Base-by-base conservation (phyloP, 2,888 invertebrate species). In the Dasysyrphus albostriatus region DNA sequence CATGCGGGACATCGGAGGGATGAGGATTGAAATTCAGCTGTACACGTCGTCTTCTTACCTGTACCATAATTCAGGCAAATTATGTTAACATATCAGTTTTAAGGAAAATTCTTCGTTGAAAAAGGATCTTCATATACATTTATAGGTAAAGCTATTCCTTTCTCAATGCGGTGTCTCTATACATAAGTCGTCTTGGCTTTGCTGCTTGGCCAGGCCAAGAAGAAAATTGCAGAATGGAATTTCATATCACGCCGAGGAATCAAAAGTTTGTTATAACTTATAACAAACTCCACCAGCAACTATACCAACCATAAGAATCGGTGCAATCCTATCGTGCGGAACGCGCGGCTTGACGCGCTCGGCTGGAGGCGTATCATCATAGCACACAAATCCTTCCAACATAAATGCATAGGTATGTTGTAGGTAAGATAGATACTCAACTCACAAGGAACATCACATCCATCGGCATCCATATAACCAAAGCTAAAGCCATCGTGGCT, bases 31-130 rank as follows among this genome's bases (percentile, higher is more conserved):
- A 58, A 34, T 47, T 29, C 56, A 49, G 34, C 39, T 19, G 37
- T 47, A 65, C 65, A 73, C 63, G 49, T 61, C 65, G 3, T 24
- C 24, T 1, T 70, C 7, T 6, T 37, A 59, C 78, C 78, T 78
- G 63, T 47, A 47, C 47, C 47, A 87, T 87, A 83, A 87, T 87
- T 87, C 87, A 87, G 83, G 87, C 87, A 87, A 87, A 87, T 87
- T 87, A 83, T 83, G 87, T 79, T 87, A 83, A 87, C 87, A 83
- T 87, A 87, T 87, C 83, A 87, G 83, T 87, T 83, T 75, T 79
- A 65, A 79, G 75, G 87, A 70, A 87, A 87, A 82, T 83, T 87
- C 74, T 77, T 82, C 39, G 37, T 74, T 78, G 82, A 75, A 37
- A 34, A 87, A 83, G 87, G 87, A 87, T 87, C 75, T 74, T 59